phyloP scores from a whole-genome alignment of 2,113 vertebrate genomes.

The Sinocyclocheilus anshuiensis region DNA sequence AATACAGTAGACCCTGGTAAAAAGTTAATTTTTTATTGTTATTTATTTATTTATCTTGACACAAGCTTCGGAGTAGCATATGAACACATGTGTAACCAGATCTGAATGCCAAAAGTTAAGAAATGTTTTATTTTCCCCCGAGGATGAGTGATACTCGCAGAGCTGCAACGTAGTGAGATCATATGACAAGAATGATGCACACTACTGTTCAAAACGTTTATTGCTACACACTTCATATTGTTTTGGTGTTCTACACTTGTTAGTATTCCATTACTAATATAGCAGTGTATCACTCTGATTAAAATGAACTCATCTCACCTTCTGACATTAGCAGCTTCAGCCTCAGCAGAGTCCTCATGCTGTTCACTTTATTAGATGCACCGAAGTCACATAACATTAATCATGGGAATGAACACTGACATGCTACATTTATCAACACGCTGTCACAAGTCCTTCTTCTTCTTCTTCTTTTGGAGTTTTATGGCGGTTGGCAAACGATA shows the following conservation, averaged over 20 bases:
- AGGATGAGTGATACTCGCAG: neutral
- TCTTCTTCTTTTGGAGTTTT: no score
- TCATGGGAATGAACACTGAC: neutral
- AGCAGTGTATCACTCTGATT: neutral
- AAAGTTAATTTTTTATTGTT: no score
- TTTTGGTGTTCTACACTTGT: no score
- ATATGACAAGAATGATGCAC: neutral
- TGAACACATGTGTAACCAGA: neutral
- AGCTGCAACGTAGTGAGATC: neutral
- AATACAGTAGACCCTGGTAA: no score
- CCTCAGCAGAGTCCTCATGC: conserved; percentile 9
- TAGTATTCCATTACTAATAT: neutral
- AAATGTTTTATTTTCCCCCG: neutral
- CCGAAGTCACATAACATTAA: neutral
- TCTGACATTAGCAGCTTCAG: neutral
- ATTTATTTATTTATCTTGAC: no score
- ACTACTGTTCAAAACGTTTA: neutral
- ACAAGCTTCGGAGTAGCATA: neutral
- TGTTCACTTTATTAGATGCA: neutral
- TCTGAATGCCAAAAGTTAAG: neutral
- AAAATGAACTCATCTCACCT: conserved; percentile 4
- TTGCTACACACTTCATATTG: neutral
- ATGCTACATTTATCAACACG: neutral
- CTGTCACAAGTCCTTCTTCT: neutral
- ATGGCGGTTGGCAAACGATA: no score